phyloP scores from a whole-genome alignment of 2,888 invertebrate species.

The Agrilus mali region DNA sequence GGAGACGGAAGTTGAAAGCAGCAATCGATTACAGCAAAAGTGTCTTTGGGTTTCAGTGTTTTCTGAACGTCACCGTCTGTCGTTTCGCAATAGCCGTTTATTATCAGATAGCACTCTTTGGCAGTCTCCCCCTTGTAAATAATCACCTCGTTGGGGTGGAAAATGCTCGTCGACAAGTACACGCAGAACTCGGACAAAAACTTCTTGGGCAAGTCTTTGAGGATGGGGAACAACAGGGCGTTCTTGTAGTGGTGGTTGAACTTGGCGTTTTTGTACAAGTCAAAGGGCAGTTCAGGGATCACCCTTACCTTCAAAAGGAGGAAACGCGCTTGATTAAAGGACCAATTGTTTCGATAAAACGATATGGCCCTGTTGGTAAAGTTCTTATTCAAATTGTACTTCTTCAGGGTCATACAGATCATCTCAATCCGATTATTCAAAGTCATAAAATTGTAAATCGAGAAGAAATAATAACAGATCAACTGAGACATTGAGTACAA shows the following conservation, averaged over 20 bases:
- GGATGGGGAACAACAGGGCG: slow-evolving; percentile 4
- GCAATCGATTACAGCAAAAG: slow-evolving; percentile 14
- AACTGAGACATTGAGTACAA: too few relatives aligned
- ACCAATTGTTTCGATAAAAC: slow-evolving; percentile 39
- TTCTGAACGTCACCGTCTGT: slow-evolving; percentile 1
- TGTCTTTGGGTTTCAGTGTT: slow-evolving; percentile 9
- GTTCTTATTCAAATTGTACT: slow-evolving; percentile 36
- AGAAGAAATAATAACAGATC: too few relatives aligned
- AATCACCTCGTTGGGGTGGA: slow-evolving; percentile 17
- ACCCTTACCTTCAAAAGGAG: slow-evolving; percentile 3
- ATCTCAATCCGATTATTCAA: too few relatives aligned
- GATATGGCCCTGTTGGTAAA: slow-evolving; percentile 37
- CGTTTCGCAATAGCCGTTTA: slow-evolving; percentile 15
- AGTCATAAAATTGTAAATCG: too few relatives aligned
- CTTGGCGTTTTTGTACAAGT: background rate
- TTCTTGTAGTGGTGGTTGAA: slow-evolving; percentile 4
- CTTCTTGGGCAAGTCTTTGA: slow-evolving; percentile 3
- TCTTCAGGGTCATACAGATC: slow-evolving; percentile 38
- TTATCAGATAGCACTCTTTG: slow-evolving; percentile 16
- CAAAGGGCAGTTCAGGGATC: background rate
- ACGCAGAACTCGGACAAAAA: slow-evolving; percentile 10
- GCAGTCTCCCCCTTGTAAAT: slow-evolving; percentile 16
- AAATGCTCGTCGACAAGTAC: slow-evolving; percentile 7
- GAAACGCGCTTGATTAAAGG: slow-evolving; percentile 34
- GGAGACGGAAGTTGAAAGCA: slow-evolving; percentile 14